Conservation (phyloP, 2,797 vertebrate species). For the Gastrophryne carolinensis region DNA sequence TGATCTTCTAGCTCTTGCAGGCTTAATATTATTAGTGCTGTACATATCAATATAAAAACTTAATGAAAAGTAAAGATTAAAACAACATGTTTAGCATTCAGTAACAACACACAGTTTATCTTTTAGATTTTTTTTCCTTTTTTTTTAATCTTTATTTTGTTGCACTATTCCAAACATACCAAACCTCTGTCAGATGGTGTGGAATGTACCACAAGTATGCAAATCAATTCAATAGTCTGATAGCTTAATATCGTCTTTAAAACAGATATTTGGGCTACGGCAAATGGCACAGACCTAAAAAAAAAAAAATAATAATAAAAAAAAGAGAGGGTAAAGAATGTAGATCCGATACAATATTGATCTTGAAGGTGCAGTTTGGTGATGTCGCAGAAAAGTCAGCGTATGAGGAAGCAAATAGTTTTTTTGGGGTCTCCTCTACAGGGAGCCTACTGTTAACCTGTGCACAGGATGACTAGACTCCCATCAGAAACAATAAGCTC, state of each 20-base stretch:
- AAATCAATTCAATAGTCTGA: constrained; percentile 54
- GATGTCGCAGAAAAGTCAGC: constrained; percentile 30
- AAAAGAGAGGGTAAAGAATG: constrained; percentile 55
- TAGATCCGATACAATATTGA: constrained; percentile 2
- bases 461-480: too few relatives aligned
- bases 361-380: not conserved
- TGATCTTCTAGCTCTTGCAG: too few relatives aligned
- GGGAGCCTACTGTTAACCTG: too few relatives aligned
- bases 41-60: too few relatives aligned
- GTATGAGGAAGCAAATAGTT: constrained; percentile 37
- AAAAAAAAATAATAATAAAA: too few relatives aligned
- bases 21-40: too few relatives aligned
- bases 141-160: constrained; percentile 53
- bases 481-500: too few relatives aligned
- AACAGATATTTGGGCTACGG: constrained; percentile 60
- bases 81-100: too few relatives aligned
- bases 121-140: constrained; percentile 4
- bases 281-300: constrained; percentile 60
- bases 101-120: not conserved
- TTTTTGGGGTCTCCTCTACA: not conserved
- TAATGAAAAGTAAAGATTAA: too few relatives aligned
- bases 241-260: constrained; percentile 45
- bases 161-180: constrained; percentile 60
- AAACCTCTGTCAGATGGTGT: constrained; percentile 55
- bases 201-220: constrained; percentile 58